Evolutionary conservation across 2,797 vertebrate genomes (phyloP).

Genomic region (Odontamblyopus lacepedii): DNA sequence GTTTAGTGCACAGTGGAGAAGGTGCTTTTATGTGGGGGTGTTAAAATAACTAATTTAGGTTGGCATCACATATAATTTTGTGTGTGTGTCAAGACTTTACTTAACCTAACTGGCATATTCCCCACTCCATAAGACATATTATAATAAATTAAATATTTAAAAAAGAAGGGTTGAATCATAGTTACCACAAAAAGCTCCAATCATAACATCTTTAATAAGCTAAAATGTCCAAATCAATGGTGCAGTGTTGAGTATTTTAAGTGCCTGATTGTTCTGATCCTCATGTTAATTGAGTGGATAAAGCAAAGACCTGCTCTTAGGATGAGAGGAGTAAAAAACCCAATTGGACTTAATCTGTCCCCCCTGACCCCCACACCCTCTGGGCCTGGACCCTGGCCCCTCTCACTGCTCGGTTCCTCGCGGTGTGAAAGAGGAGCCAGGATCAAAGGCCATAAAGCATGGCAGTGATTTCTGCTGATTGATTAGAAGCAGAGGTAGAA

Average conservation of each 20-base stretch:
- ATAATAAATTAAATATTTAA: background rate
- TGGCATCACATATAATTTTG: background rate
- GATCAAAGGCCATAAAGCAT: slow-evolving; percentile 90
- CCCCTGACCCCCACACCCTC: slow-evolving; percentile 63
- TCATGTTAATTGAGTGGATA: slow-evolving; percentile 44
- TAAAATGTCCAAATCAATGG: background rate
- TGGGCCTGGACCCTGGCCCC: slow-evolving; percentile 55
- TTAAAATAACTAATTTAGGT: background rate
- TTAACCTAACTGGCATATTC: background rate
- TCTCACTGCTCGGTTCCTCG: slow-evolving; percentile 54
- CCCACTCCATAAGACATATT: too few species aligned
- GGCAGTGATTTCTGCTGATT: slow-evolving; percentile 92
- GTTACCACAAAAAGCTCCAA: background rate
- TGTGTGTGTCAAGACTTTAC: background rate
- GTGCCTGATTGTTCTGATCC: slow-evolving; percentile 16
- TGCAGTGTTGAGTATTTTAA: background rate
- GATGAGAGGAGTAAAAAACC: slow-evolving; percentile 65
- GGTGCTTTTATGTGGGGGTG: background rate
- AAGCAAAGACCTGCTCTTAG: slow-evolving; percentile 71
- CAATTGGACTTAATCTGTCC: slow-evolving; percentile 54
- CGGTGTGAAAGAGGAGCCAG: slow-evolving; percentile 86
- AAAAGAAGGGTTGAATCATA: background rate
- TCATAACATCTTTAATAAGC: background rate
- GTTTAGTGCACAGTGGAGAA: slow-evolving; percentile 1
- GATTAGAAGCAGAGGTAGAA: slow-evolving; percentile 90